Evolutionary conservation across 2,113 vertebrate species (phyloP).

Genomic region (Lophotis ruficrista): DNA sequence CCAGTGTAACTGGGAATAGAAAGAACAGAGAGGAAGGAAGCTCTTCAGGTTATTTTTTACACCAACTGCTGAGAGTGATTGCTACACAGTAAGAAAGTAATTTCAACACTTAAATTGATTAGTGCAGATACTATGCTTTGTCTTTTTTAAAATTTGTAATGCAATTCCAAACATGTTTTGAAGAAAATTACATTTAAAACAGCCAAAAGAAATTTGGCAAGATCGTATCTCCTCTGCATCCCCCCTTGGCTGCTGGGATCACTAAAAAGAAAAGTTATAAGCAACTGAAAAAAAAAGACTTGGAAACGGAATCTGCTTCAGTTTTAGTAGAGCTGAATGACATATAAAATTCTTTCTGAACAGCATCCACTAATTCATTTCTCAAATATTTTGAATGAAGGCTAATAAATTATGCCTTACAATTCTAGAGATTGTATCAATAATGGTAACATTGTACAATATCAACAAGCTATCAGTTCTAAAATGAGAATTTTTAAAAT

Average conservation of each 20-base stretch:
- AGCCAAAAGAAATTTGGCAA: slow-evolving; percentile 60
- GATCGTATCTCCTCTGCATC: background rate
- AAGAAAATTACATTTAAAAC: slow-evolving; percentile 56
- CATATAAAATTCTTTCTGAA: background rate
- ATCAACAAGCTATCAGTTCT: background rate
- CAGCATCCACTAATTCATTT: background rate
- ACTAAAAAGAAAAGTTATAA: slow-evolving; percentile 31
- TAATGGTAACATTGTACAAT: background rate
- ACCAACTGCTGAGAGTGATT: slow-evolving; percentile 21
- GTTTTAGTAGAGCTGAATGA: background rate
- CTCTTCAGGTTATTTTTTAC: background rate
- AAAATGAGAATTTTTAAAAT: background rate
- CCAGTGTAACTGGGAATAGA: background rate
- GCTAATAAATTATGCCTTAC: background rate
- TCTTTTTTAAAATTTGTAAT: background rate
- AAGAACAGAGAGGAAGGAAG: background rate
- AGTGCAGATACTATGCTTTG: background rate
- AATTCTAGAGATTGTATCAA: background rate
- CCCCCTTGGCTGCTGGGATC: slow-evolving; percentile 5
- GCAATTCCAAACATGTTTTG: slow-evolving; percentile 29
- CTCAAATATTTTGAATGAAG: slow-evolving; percentile 18
- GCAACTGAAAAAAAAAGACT: slow-evolving; percentile 13
- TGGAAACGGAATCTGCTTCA: slow-evolving; percentile 6
- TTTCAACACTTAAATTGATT: slow-evolving; percentile 34
- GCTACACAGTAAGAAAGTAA: slow-evolving; percentile 30